Evolutionary conservation across 2,113 vertebrate species (phyloP), one percentile per base, ranked within the genome.

Genomic region (Laterallus jamaicensis): DNA sequence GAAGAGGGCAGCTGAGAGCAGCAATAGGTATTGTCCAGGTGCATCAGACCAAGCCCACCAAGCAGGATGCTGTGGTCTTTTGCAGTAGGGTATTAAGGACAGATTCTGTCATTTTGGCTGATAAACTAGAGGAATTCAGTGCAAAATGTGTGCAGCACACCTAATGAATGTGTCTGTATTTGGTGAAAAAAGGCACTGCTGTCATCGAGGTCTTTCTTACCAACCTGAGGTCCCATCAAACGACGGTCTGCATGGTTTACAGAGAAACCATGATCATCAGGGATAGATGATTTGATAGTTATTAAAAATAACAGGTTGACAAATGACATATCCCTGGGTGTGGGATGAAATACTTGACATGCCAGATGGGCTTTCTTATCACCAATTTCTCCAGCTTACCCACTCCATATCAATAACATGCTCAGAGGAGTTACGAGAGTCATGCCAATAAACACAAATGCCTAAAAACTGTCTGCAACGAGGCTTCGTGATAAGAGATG

Each of bases 381-480:
- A 62, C 10, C 29, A 66, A 42, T 88, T 40, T 55, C 80, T 58
- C 68, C n/a, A 64, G 42, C 62, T 81, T 58, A 37, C 77, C 90
- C 73, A 28, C 42, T 70, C 67, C 52, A 28, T 77, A 90, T 58
- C 39, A 63, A 69, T 93, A 94, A 62, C 31, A 15, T 9, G 19
- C 70, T 95, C 71, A 77, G 68, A 90, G 71, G 52, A 44, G 74
- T 89, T 75, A 47, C 82, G 87, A 93, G 82, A 50, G 37, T 64
- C 12, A 9, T 64, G 62, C 75, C 86, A 92, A 70, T 79, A 88
- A 93, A 84, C 68, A 62, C 44, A 82, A 90, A 56, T 10, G 70
- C 52, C 90, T 92, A 86, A 95, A 87, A 95, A 55, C 68, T 89
- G 50, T 40, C 93, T 79, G 58, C 60, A 92, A 21, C 20, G 24